Evolutionary conservation across 2,113 vertebrate genomes (phyloP), one percentile per base, ranked within the genome.

Genomic region (Anthoscopus minutus): DNA sequence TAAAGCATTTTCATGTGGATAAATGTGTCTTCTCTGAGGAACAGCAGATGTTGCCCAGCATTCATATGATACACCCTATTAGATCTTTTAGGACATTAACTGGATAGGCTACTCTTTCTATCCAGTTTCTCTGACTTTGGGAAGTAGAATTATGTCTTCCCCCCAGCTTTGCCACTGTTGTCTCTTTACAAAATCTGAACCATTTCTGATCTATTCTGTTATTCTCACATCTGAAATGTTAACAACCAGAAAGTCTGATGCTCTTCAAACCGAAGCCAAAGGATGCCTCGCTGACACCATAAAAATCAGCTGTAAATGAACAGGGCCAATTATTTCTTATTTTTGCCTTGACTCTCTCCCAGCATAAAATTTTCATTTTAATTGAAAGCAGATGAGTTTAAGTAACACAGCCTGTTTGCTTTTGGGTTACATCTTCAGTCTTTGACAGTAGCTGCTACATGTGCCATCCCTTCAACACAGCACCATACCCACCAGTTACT

Each of bases 401-500:
- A 89, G 25, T 58, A 89, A 78, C 21, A 47, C 25, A 54, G 24
- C 6, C 62, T 33, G 11, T 74, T 92, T 67, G 13, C 12, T 89
- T 78, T 70, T 11, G 40, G 31, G 53, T 91, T 37, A 65, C 61
- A 96, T 94, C 86, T 82, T 71, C 70, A 58, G 42, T 22, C 15
- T 86, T 35, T 79, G 62, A 60, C 83, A 85, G 30, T 33, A 86
- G 54, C 27, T 57, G 51, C 53, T 90, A 91, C 53, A 66, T 15
- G 45, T 70, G 84, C 54, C 92, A 11, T 67, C 56, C 95, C 28
- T 70, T 77, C 91, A 94, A 57, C 44, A 79, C 70, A 93, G 9
- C 58, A 57, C 58, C 33, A 20, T 40, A 54, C 65, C 81, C 42
- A 91, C 40, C 48, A 76, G 65, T 61, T 30, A 73, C 44, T 83